phyloP scores from a whole-genome alignment of 2,888 invertebrate species.

The Salpingus planirostris region DNA sequence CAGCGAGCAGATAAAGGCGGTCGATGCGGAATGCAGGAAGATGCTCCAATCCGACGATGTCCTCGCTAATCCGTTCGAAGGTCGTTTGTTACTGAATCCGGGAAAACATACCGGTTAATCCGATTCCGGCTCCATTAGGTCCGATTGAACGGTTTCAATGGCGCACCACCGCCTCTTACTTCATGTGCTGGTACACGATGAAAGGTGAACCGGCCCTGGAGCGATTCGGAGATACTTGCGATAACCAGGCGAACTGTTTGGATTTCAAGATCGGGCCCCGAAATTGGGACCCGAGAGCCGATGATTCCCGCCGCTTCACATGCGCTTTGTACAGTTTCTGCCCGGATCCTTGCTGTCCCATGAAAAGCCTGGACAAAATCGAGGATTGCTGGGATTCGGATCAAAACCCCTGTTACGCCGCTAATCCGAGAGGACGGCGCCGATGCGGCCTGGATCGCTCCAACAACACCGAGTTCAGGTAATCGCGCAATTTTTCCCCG shows the following conservation, averaged over 20 bases:
- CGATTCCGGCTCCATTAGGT: conserved; percentile 24
- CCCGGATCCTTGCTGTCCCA: conserved; percentile 55
- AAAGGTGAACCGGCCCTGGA: conserved; percentile 44
- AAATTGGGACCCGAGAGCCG: conserved; percentile 50
- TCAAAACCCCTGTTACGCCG: conserved; percentile 47
- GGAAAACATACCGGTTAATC: conserved; percentile 2
- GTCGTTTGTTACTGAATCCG: no score
- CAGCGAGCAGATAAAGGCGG: conserved; percentile 35
- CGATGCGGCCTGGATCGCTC: conserved; percentile 23
- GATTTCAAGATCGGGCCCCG: conserved; percentile 38
- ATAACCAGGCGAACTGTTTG: conserved; percentile 53
- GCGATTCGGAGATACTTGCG: conserved; percentile 49
- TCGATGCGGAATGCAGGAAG: conserved; percentile 46
- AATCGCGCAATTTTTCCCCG: conserved; percentile 25
- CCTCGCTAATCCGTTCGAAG: conserved; percentile 47
- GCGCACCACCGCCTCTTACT: conserved; percentile 55
- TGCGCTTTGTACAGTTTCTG: conserved; percentile 60
- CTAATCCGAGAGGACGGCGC: conserved; percentile 33
- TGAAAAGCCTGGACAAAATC: conserved; percentile 40
- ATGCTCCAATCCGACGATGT: conserved; percentile 41
- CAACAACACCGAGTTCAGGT: conserved; percentile 34
- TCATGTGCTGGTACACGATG: conserved; percentile 61
- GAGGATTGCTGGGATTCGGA: conserved; percentile 41
- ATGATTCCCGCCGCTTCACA: conserved; percentile 46
- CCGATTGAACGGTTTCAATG: conserved; percentile 53